These are phyloP conservation scores for Scomber colias DNA, from an alignment of 2,113 vertebrate species.

Conservation along the genomic window DNA sequence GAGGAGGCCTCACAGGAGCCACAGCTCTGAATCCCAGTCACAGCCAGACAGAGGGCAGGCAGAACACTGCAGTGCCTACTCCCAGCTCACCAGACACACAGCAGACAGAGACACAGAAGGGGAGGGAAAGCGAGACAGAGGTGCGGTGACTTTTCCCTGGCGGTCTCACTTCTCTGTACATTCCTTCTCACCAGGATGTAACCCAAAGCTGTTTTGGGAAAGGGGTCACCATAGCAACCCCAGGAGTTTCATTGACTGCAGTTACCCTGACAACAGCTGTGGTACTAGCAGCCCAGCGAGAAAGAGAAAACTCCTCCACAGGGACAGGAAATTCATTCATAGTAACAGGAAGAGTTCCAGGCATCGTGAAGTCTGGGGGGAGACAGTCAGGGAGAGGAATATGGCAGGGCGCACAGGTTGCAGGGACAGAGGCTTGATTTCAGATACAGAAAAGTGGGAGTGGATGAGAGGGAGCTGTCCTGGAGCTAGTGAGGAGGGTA, in stretches of 20 bases:
- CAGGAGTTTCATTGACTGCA: conserved; percentile 82
- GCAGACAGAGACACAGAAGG: conserved; percentile 54
- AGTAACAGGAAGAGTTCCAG: conserved; percentile 59
- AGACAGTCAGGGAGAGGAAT: conserved; percentile 43
- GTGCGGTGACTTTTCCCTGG: conserved; percentile 61
- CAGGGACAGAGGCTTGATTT: conserved; percentile 56
- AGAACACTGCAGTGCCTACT: conserved; percentile 48
- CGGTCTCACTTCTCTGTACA: conserved; percentile 72
- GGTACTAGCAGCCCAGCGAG: conserved; percentile 62
- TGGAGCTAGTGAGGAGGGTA: conserved; percentile 32
- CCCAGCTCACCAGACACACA: conserved; percentile 56
- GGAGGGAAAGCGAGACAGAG: conserved; percentile 49
- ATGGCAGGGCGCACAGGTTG: conserved; percentile 24
- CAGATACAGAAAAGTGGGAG: conserved; percentile 72
- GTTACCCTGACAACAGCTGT: conserved; percentile 82
- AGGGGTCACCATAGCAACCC: conserved; percentile 82
- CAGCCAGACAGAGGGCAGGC: conserved; percentile 57
- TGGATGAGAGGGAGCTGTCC: conserved; percentile 57
- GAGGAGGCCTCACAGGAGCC: conserved; percentile 72
- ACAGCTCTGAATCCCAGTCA: conserved; percentile 56
- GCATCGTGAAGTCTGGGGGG: conserved; percentile 49
- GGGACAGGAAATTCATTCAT: conserved; percentile 76
- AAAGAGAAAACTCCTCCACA: conserved; percentile 74
- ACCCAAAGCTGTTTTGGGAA: conserved; percentile 79
- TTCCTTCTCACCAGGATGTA: conserved; percentile 70